These are phyloP conservation scores for Drosophila infuscata DNA, from an alignment of 2,888 invertebrate genomes.

Conservation along the genomic window DNA sequence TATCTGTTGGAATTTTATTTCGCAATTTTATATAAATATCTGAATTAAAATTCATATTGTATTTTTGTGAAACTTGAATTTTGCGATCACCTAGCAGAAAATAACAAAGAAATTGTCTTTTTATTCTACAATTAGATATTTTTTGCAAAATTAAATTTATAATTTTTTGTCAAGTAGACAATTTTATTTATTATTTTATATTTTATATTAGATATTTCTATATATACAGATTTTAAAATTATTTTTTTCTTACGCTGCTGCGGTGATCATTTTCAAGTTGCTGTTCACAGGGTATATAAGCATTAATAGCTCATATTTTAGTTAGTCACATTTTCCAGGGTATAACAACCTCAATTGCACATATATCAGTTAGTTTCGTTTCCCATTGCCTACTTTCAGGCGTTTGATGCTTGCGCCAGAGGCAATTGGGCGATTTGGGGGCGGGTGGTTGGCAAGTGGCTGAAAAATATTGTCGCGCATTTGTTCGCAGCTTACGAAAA, in stretches of 20 bases:
- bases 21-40: background rate
- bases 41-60: background rate
- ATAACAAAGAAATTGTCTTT: background rate
- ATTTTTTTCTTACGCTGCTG: background rate
- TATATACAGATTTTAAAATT: background rate
- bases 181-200: background rate
- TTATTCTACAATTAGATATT: too few relatives aligned
- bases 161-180: background rate
- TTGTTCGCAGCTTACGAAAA: constrained; percentile 80
- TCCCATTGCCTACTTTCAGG: constrained; percentile 28
- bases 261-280: background rate
- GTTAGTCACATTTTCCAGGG: constrained; percentile 11
- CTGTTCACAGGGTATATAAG: background rate
- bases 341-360: constrained; percentile 8
- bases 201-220: background rate
- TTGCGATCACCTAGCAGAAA: background rate
- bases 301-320: background rate
- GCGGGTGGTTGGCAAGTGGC: constrained; percentile 48
- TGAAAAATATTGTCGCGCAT: constrained; percentile 79
- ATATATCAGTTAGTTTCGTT: background rate
- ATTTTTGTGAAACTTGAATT: background rate
- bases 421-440: constrained; percentile 12
- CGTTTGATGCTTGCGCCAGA: constrained; percentile 20
- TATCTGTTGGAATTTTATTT: background rate
- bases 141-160: background rate